A percentile compares a stretch with the other conserved stretches of the same genome.
Conservation (phyloP, 2,888 invertebrate species). For the Trimorus sp. region DNA sequence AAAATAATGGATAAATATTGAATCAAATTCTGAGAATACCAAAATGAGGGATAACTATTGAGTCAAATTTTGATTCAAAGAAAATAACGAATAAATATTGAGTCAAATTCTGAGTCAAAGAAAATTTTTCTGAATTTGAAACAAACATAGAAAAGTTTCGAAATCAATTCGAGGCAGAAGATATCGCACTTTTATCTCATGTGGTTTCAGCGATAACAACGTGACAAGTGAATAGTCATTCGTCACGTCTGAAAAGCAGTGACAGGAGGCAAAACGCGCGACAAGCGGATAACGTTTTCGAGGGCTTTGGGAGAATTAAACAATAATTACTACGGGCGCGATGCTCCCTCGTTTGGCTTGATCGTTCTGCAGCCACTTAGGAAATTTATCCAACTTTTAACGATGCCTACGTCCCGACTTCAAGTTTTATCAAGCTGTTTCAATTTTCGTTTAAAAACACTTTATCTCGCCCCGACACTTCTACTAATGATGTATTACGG, state of each 20-base stretch:
- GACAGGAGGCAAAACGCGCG: neutral
- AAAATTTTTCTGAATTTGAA: too few relatives aligned
- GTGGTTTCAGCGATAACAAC: too few relatives aligned
- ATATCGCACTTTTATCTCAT: too few relatives aligned
- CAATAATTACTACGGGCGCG: slow-evolving; percentile 37
- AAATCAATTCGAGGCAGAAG: too few relatives aligned
- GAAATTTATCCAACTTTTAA: slow-evolving; percentile 52
- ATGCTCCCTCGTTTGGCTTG: slow-evolving; percentile 41
- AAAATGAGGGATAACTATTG: too few relatives aligned
- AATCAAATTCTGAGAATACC: too few relatives aligned
- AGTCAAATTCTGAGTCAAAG: too few relatives aligned
- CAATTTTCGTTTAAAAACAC: slow-evolving; percentile 29
- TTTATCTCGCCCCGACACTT: neutral
- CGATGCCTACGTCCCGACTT: slow-evolving; percentile 30
- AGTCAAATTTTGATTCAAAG: too few relatives aligned
- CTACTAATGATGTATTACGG: slow-evolving; percentile 23
- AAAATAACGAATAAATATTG: too few relatives aligned
- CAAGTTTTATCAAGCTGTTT: slow-evolving; percentile 38
- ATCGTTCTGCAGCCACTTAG: slow-evolving; percentile 43
- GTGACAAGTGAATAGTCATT: neutral
- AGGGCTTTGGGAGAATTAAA: slow-evolving; percentile 32
- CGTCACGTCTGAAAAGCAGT: neutral
- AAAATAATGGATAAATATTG: too few relatives aligned
- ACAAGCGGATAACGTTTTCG: slow-evolving; percentile 23
- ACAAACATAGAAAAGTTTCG: too few relatives aligned